Evolutionary conservation across 2,113 vertebrate species (phyloP), one percentile per base, ranked within the genome.

Genomic region (Agapornis roseicollis): DNA sequence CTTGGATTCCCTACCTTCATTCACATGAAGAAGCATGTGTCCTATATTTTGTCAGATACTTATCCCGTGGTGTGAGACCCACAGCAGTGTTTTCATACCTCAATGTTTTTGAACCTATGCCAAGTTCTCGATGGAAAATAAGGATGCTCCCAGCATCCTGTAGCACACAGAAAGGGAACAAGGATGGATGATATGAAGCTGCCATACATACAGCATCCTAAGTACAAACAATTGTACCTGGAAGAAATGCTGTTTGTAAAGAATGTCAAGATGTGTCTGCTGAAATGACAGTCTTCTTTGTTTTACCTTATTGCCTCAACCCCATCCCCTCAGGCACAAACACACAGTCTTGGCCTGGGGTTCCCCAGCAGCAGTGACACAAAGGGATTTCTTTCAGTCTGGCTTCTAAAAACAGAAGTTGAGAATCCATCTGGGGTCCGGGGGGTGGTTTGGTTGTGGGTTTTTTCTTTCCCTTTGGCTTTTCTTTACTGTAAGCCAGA

Each of bases 341-440:
- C 37, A 73, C 0, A 0, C 3, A 56, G 46, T 52, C 29, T 81
- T 65, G 14, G 15, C 10, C 24, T n/a, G 0, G 0, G 17, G 16
- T 58, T 88, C 27, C 35, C 24, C n/a, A 84, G 17, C 24, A 82
- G 18, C 5, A 73, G 27, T 58, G 79, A 68, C 29, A 61, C 5
- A 6, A 86, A 64, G 19, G 13, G 53, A 39, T 87, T 89, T 94
- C 20, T 83, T 65, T 73, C 46, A 85, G 13, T 33, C 46, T 90
- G 50, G 5, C 42, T 70, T 91, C 78, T 88, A 33, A 89, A 90
- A 89, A 55, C 13, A 83, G 55, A 50, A 68, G 7, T 6, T 69
- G 44, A 23, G 52, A 69, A 64, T 44, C 19, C 23, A 73, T 6
- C 9, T 68, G 44, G n/a, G 39, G 31, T 41, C 17, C 19, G 17